Percentiles rank a stretch among this genome's conserved stretches.
These are phyloP conservation scores for Blomia tropicalis DNA, from an alignment of 2,888 invertebrate genomes.

Conservation along the genomic window DNA sequence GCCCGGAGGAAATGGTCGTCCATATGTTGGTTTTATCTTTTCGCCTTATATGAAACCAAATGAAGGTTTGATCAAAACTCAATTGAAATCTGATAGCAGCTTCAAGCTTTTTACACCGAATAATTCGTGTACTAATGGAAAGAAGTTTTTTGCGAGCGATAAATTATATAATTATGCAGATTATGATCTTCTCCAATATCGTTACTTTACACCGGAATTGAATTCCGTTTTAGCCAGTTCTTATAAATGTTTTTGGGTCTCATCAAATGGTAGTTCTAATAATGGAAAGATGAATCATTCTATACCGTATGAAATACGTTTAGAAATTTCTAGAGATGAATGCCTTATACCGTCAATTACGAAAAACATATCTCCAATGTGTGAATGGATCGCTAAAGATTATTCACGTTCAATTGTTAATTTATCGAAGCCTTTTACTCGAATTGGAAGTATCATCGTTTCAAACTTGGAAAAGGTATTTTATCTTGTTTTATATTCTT, in stretches of 20 bases:
- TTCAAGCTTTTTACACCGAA: background rate
- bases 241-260: conserved; percentile 3
- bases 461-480: conserved; percentile 23
- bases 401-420: conserved; percentile 2
- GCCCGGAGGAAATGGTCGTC: background rate
- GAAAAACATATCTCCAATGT: conserved; percentile 9
- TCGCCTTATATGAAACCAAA: conserved; percentile 6
- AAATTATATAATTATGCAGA: background rate
- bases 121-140: background rate
- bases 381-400: background rate
- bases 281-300: background rate
- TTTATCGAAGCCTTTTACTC: conserved; percentile 10
- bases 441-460: conserved; percentile 16
- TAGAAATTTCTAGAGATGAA: conserved; percentile 19
- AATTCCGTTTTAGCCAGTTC: conserved; percentile 9
- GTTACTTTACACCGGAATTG: conserved; percentile 5
- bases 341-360: conserved; percentile 15
- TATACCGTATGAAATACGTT: conserved; percentile 21
- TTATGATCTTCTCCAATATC: background rate
- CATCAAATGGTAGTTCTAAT: background rate
- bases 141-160: background rate
- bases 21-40: conserved; percentile 24
- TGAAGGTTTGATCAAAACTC: background rate
- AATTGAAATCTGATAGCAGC: background rate
- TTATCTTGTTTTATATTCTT: too few species aligned